phyloP scores from a whole-genome alignment of 2,888 invertebrate species.

The Drosophila diplacantha region DNA sequence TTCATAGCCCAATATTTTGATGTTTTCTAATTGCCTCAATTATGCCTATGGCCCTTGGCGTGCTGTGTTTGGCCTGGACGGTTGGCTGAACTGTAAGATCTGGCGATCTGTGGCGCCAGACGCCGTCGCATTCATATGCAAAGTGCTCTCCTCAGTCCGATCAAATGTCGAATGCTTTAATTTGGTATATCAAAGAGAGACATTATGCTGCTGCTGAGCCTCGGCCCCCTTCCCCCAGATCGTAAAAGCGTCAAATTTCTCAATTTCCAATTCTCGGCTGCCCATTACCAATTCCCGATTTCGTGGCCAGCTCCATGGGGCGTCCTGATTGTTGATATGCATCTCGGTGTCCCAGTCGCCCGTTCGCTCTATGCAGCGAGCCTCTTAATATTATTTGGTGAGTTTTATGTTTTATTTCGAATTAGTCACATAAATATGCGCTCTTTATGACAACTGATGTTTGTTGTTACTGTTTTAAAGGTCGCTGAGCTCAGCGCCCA shows the following conservation, averaged over 20 bases:
- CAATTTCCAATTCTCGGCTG: slow-evolving; percentile 45
- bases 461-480: slow-evolving; percentile 40
- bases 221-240: slow-evolving; percentile 31
- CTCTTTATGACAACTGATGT: slow-evolving; percentile 61
- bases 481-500: slow-evolving; percentile 50
- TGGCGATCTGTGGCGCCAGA: slow-evolving; percentile 53
- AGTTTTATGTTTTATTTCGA: slow-evolving; percentile 72
- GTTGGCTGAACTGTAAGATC: slow-evolving; percentile 27
- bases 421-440: slow-evolving; percentile 71
- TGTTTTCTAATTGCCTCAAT: slow-evolving; percentile 72
- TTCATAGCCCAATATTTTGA: slow-evolving; percentile 63
- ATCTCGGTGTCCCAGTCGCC: slow-evolving; percentile 28
- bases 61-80: slow-evolving; percentile 6
- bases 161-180: slow-evolving; percentile 66
- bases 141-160: slow-evolving; percentile 47
- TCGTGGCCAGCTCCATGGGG: slow-evolving; percentile 51
- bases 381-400: slow-evolving; percentile 73
- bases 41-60: slow-evolving; percentile 43
- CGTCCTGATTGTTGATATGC: slow-evolving; percentile 47
- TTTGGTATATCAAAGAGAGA: slow-evolving; percentile 71
- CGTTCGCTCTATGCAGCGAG: slow-evolving; percentile 21
- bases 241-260: slow-evolving; percentile 74
- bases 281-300: slow-evolving; percentile 37
- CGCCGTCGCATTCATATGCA: slow-evolving; percentile 64
- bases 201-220: slow-evolving; percentile 54